These are phyloP conservation scores for Steinernema carpocapsae DNA, from an alignment of 2,888 invertebrate genomes.

Conservation along the genomic window DNA sequence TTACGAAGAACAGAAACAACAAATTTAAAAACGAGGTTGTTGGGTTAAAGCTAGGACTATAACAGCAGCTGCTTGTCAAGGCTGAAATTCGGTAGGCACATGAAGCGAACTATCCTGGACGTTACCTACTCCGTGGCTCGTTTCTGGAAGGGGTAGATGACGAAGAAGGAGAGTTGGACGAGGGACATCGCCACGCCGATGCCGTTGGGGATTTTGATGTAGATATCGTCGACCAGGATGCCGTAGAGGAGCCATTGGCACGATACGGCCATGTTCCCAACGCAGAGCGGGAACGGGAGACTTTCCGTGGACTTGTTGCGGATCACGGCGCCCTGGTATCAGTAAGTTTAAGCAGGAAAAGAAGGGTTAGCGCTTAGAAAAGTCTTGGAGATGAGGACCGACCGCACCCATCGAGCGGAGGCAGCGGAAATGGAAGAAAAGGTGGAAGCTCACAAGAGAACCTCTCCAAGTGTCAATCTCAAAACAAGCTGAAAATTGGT, in stretches of 20 bases:
- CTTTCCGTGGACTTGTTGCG: conserved; percentile 82
- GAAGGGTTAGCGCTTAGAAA: background rate
- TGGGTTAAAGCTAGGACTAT: background rate
- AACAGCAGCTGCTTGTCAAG: conserved; percentile 13
- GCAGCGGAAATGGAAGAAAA: too few relatives aligned
- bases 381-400: too few relatives aligned
- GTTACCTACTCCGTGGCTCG: conserved; percentile 22
- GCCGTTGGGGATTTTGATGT: conserved; percentile 81
- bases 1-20: conserved; percentile 9
- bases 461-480: too few relatives aligned
- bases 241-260: conserved; percentile 83
- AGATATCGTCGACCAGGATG: conserved; percentile 78
- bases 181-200: conserved; percentile 79
- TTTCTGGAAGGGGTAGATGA: conserved; percentile 75
- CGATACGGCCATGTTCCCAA: conserved; percentile 81
- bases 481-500: too few relatives aligned
- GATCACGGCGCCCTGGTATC: conserved; percentile 76
- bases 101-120: background rate
- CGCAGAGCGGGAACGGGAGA: conserved; percentile 85
- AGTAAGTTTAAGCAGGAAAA: background rate
- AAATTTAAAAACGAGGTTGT: background rate
- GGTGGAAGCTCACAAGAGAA: too few relatives aligned
- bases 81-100: background rate
- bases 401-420: too few relatives aligned
- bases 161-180: conserved; percentile 80